These are phyloP conservation scores for Epinephelus moara DNA, from an alignment of 2,113 vertebrate species.

Conservation along the genomic window DNA sequence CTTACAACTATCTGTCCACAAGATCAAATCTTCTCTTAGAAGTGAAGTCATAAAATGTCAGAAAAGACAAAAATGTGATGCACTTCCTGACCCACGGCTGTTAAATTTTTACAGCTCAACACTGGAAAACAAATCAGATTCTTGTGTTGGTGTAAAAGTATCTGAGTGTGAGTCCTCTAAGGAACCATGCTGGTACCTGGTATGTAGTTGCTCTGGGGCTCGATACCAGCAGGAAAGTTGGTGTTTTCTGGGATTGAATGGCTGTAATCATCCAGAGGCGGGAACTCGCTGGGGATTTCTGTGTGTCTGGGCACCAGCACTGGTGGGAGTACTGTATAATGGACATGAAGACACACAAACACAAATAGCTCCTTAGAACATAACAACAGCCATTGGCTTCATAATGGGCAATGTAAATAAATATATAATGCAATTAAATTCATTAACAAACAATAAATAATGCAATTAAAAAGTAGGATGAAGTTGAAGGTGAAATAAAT, in stretches of 20 bases:
- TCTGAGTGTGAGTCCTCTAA: background rate
- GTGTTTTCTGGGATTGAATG: slow-evolving; percentile 99
- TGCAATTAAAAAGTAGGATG: background rate
- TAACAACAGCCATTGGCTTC: background rate
- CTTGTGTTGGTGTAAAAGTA: background rate
- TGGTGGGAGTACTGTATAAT: slow-evolving; percentile 91
- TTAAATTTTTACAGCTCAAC: background rate
- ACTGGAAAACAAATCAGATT: background rate
- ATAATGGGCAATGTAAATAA: background rate
- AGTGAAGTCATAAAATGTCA: background rate
- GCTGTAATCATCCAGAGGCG: slow-evolving; percentile 96
- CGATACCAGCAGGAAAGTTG: slow-evolving; percentile 98
- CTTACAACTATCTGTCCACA: background rate
- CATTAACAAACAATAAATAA: background rate
- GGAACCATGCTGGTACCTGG: slow-evolving; percentile 87
- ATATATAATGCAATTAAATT: background rate
- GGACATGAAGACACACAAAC: slow-evolving; percentile 10
- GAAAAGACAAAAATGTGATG: background rate
- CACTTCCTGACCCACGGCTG: background rate
- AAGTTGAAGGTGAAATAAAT: background rate
- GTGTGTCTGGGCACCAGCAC: slow-evolving; percentile 97
- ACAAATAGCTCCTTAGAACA: background rate
- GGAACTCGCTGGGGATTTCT: slow-evolving; percentile 96
- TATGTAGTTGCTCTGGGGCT: slow-evolving; percentile 99
- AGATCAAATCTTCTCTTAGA: background rate